Evolutionary conservation across 2,797 vertebrate species (phyloP).

Genomic region (Schizopygopsis pylzovi): DNA sequence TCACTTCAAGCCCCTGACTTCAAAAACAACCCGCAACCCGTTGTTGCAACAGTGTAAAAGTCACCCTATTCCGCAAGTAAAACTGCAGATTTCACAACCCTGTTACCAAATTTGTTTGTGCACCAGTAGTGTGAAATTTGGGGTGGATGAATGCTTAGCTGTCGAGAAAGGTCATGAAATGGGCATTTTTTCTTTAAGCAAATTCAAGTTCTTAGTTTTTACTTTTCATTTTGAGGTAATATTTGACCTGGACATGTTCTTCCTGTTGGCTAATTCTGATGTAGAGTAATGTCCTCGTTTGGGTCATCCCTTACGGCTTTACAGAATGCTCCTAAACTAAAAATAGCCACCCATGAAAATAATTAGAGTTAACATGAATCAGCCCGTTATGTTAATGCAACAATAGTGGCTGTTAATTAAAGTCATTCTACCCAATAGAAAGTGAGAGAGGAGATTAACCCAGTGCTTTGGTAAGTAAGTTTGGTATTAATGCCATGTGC

Average conservation of each 20-base stretch:
- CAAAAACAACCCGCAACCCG: neutral
- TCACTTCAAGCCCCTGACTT: neutral
- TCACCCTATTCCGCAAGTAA: neutral
- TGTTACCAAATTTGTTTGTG: neutral
- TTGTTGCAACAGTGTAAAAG: neutral
- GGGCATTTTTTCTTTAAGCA: neutral
- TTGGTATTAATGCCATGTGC: conserved; percentile 20
- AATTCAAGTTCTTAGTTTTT: neutral
- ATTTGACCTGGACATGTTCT: neutral
- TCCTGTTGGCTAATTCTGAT: neutral
- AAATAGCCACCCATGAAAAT: conserved; percentile 19
- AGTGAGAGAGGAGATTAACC: neutral
- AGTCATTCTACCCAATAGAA: neutral
- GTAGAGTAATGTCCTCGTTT: neutral
- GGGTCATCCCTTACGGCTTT: neutral
- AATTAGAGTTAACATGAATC: conserved; percentile 21
- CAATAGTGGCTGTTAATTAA: neutral
- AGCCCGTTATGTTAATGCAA: neutral
- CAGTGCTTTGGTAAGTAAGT: conserved; percentile 16
- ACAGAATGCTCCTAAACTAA: conserved; percentile 1
- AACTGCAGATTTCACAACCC: neutral
- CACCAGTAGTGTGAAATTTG: neutral
- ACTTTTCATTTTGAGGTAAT: neutral
- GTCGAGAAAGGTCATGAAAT: neutral
- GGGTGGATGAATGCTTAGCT: neutral